Evolutionary conservation across 2,113 vertebrate genomes (phyloP).

Genomic region (Clupea harengus): DNA sequence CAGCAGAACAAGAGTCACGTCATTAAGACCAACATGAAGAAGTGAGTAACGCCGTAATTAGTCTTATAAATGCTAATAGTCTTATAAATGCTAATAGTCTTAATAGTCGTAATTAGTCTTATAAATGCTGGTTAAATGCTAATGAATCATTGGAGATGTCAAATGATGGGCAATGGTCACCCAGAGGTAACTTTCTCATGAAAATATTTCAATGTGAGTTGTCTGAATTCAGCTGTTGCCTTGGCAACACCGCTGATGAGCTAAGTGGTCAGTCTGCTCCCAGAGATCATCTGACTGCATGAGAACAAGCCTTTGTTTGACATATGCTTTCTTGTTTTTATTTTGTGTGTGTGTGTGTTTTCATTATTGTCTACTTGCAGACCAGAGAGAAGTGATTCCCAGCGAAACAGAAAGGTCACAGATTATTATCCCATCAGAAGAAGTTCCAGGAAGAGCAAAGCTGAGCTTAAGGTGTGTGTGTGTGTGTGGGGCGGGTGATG

Average conservation of each 20-base stretch:
- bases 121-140: background rate
- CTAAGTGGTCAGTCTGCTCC: background rate
- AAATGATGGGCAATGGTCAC: background rate
- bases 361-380: slow-evolving; percentile 58
- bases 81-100: too few relatives aligned
- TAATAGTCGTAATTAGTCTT: background rate
- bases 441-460: slow-evolving; percentile 89
- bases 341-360: background rate
- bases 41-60: background rate
- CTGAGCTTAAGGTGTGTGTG: slow-evolving; percentile 80
- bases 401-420: slow-evolving; percentile 85
- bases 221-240: background rate
- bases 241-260: background rate
- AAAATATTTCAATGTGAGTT: background rate
- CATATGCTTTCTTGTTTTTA: background rate
- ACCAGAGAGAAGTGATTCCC: slow-evolving; percentile 72
- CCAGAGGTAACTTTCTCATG: background rate
- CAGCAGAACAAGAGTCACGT: background rate
- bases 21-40: background rate
- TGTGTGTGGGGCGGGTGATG: background rate
- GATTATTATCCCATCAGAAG: slow-evolving; percentile 91
- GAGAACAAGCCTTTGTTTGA: background rate
- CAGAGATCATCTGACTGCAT: background rate
- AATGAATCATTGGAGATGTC: background rate
- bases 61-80: too few relatives aligned